These are phyloP conservation scores for Sphaerophoria rueppellii DNA, from an alignment of 2,888 invertebrate species.

Conservation along the genomic window DNA sequence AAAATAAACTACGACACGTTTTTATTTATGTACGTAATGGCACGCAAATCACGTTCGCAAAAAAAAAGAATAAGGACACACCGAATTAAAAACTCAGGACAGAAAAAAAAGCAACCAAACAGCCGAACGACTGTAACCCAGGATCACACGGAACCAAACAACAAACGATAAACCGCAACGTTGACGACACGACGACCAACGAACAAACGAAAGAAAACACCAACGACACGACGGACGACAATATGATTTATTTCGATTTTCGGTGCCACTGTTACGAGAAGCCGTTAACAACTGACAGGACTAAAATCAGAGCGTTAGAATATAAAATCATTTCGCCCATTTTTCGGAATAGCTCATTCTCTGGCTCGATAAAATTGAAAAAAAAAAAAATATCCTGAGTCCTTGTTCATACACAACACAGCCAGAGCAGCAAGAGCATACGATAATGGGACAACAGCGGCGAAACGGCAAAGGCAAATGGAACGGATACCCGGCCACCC, in stretches of 20 bases:
- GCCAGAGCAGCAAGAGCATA: background rate
- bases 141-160: conserved; percentile 55
- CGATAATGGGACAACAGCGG: background rate
- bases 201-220: conserved; percentile 1
- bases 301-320: conserved; percentile 72
- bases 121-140: conserved; percentile 30
- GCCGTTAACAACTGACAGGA: conserved; percentile 73
- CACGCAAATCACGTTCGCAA: conserved; percentile 37
- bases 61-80: conserved; percentile 27
- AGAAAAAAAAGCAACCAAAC: conserved; percentile 3
- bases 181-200: background rate
- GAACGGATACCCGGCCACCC: conserved; percentile 42
- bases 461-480: conserved; percentile 28
- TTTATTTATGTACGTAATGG: conserved; percentile 36
- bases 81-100: conserved; percentile 4
- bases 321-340: conserved; percentile 74
- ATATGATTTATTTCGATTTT: conserved; percentile 59
- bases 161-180: conserved; percentile 27
- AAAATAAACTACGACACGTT: conserved; percentile 36
- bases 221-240: conserved; percentile 22
- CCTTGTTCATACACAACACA: conserved; percentile 29
- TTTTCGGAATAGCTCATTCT: conserved; percentile 40
- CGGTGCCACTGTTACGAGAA: conserved; percentile 72
- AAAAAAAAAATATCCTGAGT: conserved; percentile 4
- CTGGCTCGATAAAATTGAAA: background rate